A percentile compares a stretch with the other conserved stretches of the same genome.
Conservation (phyloP, 2,113 vertebrate species). For the Chaenocephalus aceratus region DNA sequence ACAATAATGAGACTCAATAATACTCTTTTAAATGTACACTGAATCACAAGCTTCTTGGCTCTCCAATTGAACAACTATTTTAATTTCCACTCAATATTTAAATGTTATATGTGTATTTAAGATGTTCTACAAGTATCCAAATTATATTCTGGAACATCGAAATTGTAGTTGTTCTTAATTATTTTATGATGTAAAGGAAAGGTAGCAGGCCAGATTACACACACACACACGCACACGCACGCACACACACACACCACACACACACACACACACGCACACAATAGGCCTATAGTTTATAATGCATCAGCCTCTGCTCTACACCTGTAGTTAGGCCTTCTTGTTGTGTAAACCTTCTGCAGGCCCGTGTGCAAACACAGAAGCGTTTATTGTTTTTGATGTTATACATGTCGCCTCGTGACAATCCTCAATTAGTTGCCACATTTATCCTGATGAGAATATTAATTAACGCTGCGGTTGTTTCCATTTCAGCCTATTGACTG, state of each 20-base stretch:
- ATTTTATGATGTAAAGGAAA: background rate
- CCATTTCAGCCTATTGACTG: background rate
- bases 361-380: background rate
- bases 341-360: background rate
- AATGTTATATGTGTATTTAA: background rate
- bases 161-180: background rate
- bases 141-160: background rate
- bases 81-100: background rate
- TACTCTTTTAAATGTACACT: background rate
- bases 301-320: background rate
- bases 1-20: background rate
- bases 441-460: slow-evolving; percentile 28
- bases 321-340: background rate
- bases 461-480: slow-evolving; percentile 23
- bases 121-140: background rate
- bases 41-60: background rate
- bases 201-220: slow-evolving; percentile 3
- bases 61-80: background rate
- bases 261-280: background rate
- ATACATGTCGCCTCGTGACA: slow-evolving; percentile 1
- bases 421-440: slow-evolving; percentile 30
- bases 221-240: no score
- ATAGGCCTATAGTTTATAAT: background rate
- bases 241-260: no score
- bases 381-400: slow-evolving; percentile 11